These are phyloP conservation scores for Muraenolepis orangiensis DNA, from an alignment of 2,797 vertebrate species.

Conservation along the genomic window DNA sequence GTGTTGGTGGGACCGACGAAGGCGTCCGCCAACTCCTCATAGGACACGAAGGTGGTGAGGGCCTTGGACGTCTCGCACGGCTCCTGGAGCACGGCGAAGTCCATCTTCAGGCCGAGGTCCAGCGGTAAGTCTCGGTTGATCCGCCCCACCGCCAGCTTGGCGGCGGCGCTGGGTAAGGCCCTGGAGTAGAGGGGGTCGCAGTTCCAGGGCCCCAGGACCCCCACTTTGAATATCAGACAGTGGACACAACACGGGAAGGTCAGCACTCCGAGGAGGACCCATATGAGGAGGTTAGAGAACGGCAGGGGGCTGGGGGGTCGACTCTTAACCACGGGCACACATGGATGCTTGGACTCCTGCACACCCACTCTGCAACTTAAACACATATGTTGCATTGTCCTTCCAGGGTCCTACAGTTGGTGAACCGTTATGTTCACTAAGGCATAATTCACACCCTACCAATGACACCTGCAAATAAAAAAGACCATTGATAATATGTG, in stretches of 20 bases:
- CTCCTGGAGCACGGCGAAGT: constrained; percentile 70
- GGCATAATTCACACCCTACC: constrained; percentile 29
- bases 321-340: constrained; percentile 42
- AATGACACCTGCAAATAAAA: constrained; percentile 31
- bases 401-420: constrained; percentile 47
- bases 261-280: constrained; percentile 70
- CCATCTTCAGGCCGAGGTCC: constrained; percentile 61
- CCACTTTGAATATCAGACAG: constrained; percentile 75
- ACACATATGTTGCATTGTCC: constrained; percentile 77
- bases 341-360: constrained; percentile 59
- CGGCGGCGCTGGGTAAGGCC: constrained; percentile 65
- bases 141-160: constrained; percentile 66
- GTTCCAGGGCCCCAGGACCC: constrained; percentile 79
- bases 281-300: constrained; percentile 62
- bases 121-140: constrained; percentile 66
- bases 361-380: constrained; percentile 52
- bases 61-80: constrained; percentile 77
- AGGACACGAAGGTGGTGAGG: constrained; percentile 69
- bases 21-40: constrained; percentile 61
- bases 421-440: constrained; percentile 55
- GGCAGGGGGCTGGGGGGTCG: constrained; percentile 49
- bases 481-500: background rate
- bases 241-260: constrained; percentile 67
- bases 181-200: constrained; percentile 71
- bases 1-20: constrained; percentile 75